phyloP scores from a whole-genome alignment of 2,797 vertebrate species.

The Anas acuta region DNA sequence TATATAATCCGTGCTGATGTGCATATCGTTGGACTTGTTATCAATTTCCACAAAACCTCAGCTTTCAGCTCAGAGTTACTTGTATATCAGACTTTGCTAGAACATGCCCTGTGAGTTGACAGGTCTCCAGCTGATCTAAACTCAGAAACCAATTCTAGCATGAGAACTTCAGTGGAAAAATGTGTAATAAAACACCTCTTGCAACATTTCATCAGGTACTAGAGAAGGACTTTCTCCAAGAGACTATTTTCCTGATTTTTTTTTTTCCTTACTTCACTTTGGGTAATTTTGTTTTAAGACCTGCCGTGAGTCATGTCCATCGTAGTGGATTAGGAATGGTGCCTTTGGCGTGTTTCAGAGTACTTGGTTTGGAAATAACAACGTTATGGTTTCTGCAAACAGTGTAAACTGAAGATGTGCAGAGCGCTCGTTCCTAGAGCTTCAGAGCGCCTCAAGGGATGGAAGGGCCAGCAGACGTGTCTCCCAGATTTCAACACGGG shows the following conservation, averaged over 20 bases:
- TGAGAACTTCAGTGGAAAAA: conserved; percentile 34
- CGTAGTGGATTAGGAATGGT: conserved; percentile 58
- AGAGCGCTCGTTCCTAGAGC: conserved; percentile 23
- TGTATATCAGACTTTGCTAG: background rate
- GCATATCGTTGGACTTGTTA: background rate
- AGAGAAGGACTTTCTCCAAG: conserved; percentile 53
- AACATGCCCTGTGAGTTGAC: background rate
- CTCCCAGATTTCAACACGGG: background rate
- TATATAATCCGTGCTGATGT: background rate
- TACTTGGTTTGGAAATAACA: conserved; percentile 63
- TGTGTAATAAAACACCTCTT: conserved; percentile 41
- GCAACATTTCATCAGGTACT: conserved; percentile 61
- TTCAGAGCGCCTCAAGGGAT: background rate
- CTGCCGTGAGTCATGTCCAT: conserved; percentile 63
- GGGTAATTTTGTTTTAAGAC: conserved; percentile 62
- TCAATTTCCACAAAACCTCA: background rate
- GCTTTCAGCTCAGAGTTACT: background rate
- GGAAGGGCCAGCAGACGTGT: background rate
- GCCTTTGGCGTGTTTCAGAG: conserved; percentile 64
- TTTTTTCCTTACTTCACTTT: conserved; percentile 30
- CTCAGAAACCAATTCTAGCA: conserved; percentile 35
- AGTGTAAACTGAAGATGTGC: conserved; percentile 61
- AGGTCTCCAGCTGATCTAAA: conserved; percentile 17
- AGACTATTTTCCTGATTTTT: conserved; percentile 25
- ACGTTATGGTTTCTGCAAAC: conserved; percentile 55